Percentiles rank a stretch among this genome's conserved stretches.
Conservation (phyloP, 2,888 invertebrate genomes). For the Ophraella communa region DNA sequence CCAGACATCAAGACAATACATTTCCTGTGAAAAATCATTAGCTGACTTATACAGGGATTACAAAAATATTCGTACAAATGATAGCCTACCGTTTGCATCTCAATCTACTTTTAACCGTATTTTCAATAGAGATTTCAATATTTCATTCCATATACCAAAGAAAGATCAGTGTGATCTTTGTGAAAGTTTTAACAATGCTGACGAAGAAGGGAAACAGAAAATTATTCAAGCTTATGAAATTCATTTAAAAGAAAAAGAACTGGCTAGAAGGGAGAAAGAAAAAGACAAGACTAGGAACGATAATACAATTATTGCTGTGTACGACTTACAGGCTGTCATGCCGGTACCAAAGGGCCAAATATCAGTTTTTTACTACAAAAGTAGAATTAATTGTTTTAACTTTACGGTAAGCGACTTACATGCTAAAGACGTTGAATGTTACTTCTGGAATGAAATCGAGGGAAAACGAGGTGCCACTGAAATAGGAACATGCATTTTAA, state of each 20-base stretch:
- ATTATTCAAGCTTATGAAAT: not conserved
- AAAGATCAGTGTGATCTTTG: not conserved
- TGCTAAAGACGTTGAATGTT: no score
- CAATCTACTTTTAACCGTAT: not conserved
- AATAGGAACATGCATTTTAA: no score
- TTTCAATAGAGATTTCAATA: not conserved
- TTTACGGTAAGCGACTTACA: conserved; percentile 43
- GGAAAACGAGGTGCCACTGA: no score
- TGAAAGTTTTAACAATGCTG: not conserved
- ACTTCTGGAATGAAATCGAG: no score
- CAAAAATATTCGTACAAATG: no score
- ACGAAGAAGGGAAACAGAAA: not conserved
- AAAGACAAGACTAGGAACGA: not conserved
- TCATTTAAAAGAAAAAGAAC: conserved; percentile 5
- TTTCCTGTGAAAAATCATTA: no score
- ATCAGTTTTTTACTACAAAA: conserved; percentile 41
- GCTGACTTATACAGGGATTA: no score
- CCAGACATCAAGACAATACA: no score
- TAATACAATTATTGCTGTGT: not conserved
- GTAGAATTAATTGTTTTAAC: conserved; percentile 36
- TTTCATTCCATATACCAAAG: not conserved
- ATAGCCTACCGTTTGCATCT: no score
- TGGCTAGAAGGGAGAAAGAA: not conserved
- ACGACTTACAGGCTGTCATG: conserved; percentile 4
- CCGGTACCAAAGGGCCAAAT: conserved; percentile 1